These are phyloP conservation scores for Ceriagrion tenellum DNA, from an alignment of 2,888 invertebrate species.

Conservation along the genomic window DNA sequence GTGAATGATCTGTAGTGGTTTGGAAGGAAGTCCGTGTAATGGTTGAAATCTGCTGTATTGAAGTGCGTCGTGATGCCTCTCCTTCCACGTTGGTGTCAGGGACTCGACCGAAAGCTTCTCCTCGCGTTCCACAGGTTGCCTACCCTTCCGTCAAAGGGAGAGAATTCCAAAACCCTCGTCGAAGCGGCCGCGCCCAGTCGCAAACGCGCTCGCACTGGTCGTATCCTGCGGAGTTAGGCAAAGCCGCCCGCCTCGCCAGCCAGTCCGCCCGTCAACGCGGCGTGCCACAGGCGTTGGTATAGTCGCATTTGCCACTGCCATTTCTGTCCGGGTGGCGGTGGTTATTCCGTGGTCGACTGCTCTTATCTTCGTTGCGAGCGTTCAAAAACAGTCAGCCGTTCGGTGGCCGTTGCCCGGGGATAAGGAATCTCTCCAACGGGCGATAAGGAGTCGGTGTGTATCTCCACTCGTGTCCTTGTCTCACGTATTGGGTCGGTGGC, in stretches of 20 bases:
- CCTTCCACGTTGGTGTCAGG: not conserved
- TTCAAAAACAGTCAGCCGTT: not conserved
- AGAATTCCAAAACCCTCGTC: not conserved
- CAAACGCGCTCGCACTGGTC: not conserved
- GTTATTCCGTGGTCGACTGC: not conserved
- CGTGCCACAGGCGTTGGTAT: conserved; percentile 17
- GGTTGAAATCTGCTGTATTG: not conserved
- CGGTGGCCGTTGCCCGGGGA: not conserved
- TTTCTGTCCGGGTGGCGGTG: conserved; percentile 30
- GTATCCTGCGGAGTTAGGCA: conserved; percentile 20
- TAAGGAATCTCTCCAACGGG: conserved; percentile 30
- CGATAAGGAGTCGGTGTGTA: not conserved
- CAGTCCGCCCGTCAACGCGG: conserved; percentile 14
- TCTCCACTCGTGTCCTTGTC: not conserved
- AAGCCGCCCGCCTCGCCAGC: not conserved
- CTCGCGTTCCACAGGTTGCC: conserved; percentile 12
- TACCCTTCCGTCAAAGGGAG: not conserved
- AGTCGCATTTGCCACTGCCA: not conserved
- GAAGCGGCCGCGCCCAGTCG: not conserved
- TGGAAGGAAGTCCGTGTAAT: no score
- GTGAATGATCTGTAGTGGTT: no score
- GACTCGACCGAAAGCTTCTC: not conserved
- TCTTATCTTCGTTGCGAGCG: not conserved
- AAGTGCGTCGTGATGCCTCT: not conserved
- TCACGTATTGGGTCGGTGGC: not conserved